A percentile compares a stretch with the other conserved stretches of the same genome.
These are phyloP conservation scores for Poecile montanus DNA, from an alignment of 2,797 vertebrate genomes.

Conservation along the genomic window DNA sequence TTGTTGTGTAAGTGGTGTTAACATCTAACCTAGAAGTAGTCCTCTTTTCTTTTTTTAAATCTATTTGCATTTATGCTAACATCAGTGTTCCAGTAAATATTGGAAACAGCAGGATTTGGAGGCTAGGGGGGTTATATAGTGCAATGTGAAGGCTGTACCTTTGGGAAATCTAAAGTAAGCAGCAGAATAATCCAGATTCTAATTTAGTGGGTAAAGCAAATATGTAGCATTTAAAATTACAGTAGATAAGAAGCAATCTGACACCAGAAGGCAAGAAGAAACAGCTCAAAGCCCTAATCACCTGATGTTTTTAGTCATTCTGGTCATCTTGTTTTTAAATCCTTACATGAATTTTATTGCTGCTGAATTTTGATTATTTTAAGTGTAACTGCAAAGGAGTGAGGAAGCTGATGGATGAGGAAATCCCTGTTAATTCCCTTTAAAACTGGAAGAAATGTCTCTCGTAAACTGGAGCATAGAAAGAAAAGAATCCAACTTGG, in stretches of 20 bases:
- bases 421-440: neutral
- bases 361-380: neutral
- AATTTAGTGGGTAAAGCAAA: conserved; percentile 67
- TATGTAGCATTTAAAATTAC: conserved; percentile 59
- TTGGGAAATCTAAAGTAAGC: conserved; percentile 71
- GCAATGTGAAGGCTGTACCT: conserved; percentile 57
- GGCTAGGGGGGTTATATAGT: conserved; percentile 2
- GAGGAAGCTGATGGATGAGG: neutral
- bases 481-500: neutral
- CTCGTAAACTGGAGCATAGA: neutral
- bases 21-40: neutral
- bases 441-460: neutral
- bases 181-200: conserved; percentile 78
- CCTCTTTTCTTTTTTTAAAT: neutral
- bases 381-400: neutral
- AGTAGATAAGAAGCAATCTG: conserved; percentile 67
- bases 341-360: neutral
- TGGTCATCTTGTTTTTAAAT: conserved; percentile 22
- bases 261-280: conserved; percentile 46
- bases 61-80: conserved; percentile 13
- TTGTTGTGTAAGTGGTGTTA: neutral
- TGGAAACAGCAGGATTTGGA: conserved; percentile 63
- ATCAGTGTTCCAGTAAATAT: neutral
- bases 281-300: conserved; percentile 54
- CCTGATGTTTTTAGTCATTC: conserved; percentile 50